Evolutionary conservation across 2,888 invertebrate species (phyloP), one percentile per base, ranked within the genome.

Genomic region (Alsophila aescularia): DNA sequence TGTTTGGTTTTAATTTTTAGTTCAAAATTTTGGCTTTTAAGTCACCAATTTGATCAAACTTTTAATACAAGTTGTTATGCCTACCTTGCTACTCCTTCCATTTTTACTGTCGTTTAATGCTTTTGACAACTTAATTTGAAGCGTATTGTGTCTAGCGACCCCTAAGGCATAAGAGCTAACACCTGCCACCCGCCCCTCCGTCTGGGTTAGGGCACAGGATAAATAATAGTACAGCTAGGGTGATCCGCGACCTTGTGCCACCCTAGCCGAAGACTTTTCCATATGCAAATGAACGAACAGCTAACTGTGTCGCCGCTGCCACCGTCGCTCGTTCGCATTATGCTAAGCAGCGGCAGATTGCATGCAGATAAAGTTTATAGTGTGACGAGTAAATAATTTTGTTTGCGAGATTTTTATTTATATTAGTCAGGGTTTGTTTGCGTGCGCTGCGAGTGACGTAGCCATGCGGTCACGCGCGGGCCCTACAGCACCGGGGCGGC

Each of bases 171-270:
- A 41, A 36, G 10, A 6, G 16, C 42, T 15, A 41, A 35, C 8
- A 10, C 9, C n/a, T n/a, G 12, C 66, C 42, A 64, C 52, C 64
- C 70, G 64, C 69, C 89, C 87, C 86, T 78, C 75, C 65, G 87
- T 88, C 87, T 88, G 80, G 81, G 69, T 69, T 68, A 69, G 87
- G 87, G 87, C 75, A n/a, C n/a, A n/a, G n/a, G n/a, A n/a, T n/a
- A n/a, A n/a, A n/a, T n/a, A n/a, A n/a, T n/a, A n/a, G n/a, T n/a
- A n/a, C n/a, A n/a, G n/a, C n/a, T n/a, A n/a, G n/a, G n/a, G 81
- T 75, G 68, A 73, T 73, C 59, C 70, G 29, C 45, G 84, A 83
- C 90, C 90, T 83, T 82, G 77, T 62, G 31, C 44, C 73, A 73
- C 79, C 82, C 81, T 72, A 75, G 50, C 37, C 29, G 31, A 48